Evolutionary conservation across 2,888 invertebrate species (phyloP).

Genomic region (Meteorus colon): DNA sequence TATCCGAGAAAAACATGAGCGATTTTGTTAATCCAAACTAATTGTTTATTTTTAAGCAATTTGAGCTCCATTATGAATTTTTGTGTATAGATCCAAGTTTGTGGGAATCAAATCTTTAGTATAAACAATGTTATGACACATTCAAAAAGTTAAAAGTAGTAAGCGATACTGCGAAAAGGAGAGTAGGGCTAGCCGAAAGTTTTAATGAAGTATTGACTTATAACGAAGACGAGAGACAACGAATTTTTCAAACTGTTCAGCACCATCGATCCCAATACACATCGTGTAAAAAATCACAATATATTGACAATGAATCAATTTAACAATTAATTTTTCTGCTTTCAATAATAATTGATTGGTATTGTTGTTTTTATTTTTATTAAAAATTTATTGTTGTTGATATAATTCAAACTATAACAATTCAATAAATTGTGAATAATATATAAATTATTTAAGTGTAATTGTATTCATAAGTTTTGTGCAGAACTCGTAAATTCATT

Average conservation of each 20-base stretch:
- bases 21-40: constrained; percentile 29
- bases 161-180: constrained; percentile 41
- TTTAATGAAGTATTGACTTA: constrained; percentile 32
- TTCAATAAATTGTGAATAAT: too few relatives aligned
- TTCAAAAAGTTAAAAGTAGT: constrained; percentile 39
- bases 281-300: constrained; percentile 21
- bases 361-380: not conserved
- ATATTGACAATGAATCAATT: not conserved
- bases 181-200: constrained; percentile 31
- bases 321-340: not conserved
- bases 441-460: too few relatives aligned
- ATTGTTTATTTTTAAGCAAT: constrained; percentile 19
- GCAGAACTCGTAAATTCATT: too few relatives aligned
- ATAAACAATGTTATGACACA: constrained; percentile 27
- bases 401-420: too few relatives aligned
- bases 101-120: constrained; percentile 33
- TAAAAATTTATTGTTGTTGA: too few relatives aligned
- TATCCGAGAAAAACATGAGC: not conserved
- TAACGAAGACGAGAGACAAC: constrained; percentile 35
- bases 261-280: constrained; percentile 30
- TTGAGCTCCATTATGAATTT: constrained; percentile 29
- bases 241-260: constrained; percentile 33
- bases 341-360: not conserved
- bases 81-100: not conserved
- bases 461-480: too few relatives aligned